Percentiles rank a stretch among this genome's conserved stretches.
phyloP scores from a whole-genome alignment of 2,888 invertebrate genomes.

The Xestia c-nigrum region DNA sequence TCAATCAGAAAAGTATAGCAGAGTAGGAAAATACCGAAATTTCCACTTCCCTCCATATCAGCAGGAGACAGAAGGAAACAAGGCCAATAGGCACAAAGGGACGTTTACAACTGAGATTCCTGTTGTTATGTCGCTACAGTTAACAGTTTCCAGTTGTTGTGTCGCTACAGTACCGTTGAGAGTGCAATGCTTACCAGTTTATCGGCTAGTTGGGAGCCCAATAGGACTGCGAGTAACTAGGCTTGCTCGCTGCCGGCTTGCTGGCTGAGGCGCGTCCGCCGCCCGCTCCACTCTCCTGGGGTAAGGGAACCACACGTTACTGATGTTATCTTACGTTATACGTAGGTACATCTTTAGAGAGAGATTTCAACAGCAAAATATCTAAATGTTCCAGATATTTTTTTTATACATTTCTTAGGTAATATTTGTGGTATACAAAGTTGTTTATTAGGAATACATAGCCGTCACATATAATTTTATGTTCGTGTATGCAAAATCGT shows the following conservation, averaged over 20 bases:
- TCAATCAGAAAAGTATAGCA: no score
- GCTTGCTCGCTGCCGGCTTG: conserved; percentile 91
- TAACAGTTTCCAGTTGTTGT: not conserved
- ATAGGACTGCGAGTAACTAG: conserved; percentile 91
- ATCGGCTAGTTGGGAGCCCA: conserved; percentile 91
- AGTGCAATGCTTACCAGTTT: conserved; percentile 29
- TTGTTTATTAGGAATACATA: not conserved
- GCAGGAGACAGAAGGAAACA: no score
- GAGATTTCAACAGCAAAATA: conserved; percentile 23
- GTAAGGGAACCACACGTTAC: conserved; percentile 4
- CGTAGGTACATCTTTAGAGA: not conserved
- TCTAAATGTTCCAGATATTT: not conserved
- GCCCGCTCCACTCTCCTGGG: conserved; percentile 90
- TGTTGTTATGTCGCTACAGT: not conserved
- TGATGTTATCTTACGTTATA: not conserved
- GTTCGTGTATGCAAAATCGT: not conserved
- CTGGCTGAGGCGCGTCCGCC: conserved; percentile 88
- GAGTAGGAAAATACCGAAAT: no score
- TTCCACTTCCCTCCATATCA: no score
- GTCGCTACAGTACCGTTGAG: not conserved
- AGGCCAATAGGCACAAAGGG: no score
- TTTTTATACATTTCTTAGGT: not conserved
- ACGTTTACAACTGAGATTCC: no score
- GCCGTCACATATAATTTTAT: not conserved
- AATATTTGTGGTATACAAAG: not conserved